Evolutionary conservation across 2,113 vertebrate species (phyloP).

Genomic region (Regulus satrapa): DNA sequence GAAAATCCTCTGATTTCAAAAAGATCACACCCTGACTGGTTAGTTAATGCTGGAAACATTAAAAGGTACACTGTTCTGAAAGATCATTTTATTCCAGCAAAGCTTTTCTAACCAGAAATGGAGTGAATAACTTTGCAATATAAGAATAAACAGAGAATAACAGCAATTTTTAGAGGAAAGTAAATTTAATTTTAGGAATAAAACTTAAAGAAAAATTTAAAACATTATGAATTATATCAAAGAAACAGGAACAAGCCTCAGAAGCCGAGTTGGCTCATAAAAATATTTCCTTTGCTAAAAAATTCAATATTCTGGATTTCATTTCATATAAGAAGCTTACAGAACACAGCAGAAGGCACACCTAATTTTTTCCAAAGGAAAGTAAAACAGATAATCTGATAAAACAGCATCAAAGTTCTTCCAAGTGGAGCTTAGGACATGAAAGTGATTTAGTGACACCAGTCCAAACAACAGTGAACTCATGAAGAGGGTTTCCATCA

Average conservation of each 20-base stretch:
- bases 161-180: neutral
- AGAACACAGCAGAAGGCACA: neutral
- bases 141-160: neutral
- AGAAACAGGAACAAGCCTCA: neutral
- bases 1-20: constrained; percentile 53
- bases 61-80: constrained; percentile 19
- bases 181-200: neutral
- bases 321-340: neutral
- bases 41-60: constrained; percentile 44
- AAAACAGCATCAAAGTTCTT: neutral
- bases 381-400: neutral
- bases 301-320: neutral
- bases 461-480: neutral
- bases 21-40: constrained; percentile 23
- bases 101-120: neutral
- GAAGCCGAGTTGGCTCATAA: neutral
- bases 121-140: neutral
- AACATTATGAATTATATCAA: neutral
- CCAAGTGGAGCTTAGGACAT: neutral
- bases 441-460: neutral
- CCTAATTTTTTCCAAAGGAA: constrained; percentile 19
- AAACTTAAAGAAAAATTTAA: neutral
- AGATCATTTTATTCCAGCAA: constrained; percentile 37
- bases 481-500: neutral
- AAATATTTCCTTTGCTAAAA: neutral